These are phyloP conservation scores for Hylaea fasciaria DNA, from an alignment of 2,888 invertebrate genomes.

Conservation along the genomic window DNA sequence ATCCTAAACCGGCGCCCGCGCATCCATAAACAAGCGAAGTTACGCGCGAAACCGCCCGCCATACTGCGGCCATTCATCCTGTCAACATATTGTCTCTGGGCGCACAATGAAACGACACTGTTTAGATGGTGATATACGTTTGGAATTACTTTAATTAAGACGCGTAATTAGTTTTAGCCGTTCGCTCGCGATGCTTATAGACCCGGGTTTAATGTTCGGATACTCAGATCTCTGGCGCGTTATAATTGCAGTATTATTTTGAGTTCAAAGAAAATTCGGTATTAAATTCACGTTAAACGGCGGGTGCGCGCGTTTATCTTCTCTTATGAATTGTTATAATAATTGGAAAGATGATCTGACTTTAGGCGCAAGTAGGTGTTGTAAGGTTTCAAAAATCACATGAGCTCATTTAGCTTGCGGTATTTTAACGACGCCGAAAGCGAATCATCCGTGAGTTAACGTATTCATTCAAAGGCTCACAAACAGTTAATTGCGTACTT, in stretches of 20 bases:
- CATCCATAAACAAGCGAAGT: constrained; percentile 77
- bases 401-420: constrained; percentile 52
- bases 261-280: constrained; percentile 62
- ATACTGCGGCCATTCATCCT: constrained; percentile 80
- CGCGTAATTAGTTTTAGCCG: constrained; percentile 75
- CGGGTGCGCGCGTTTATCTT: constrained; percentile 51
- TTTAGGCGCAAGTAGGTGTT: constrained; percentile 53
- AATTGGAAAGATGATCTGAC: constrained; percentile 46
- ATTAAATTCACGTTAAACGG: constrained; percentile 52
- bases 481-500: constrained; percentile 76
- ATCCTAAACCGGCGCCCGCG: constrained; percentile 79
- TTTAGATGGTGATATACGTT: constrained; percentile 78
- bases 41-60: constrained; percentile 78
- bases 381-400: constrained; percentile 52
- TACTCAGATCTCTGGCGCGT: constrained; percentile 53
- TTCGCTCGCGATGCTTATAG: constrained; percentile 57
- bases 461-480: constrained; percentile 75
- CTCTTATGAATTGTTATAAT: constrained; percentile 53
- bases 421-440: constrained; percentile 69
- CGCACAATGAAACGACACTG: constrained; percentile 77
- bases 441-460: constrained; percentile 61
- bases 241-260: constrained; percentile 57
- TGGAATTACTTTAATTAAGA: constrained; percentile 79
- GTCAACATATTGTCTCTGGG: constrained; percentile 82
- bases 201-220: constrained; percentile 57